A percentile compares a stretch with the other conserved stretches of the same genome.
These are phyloP conservation scores for Trogon surrucura DNA, from an alignment of 2,113 vertebrate species.

Conservation along the genomic window DNA sequence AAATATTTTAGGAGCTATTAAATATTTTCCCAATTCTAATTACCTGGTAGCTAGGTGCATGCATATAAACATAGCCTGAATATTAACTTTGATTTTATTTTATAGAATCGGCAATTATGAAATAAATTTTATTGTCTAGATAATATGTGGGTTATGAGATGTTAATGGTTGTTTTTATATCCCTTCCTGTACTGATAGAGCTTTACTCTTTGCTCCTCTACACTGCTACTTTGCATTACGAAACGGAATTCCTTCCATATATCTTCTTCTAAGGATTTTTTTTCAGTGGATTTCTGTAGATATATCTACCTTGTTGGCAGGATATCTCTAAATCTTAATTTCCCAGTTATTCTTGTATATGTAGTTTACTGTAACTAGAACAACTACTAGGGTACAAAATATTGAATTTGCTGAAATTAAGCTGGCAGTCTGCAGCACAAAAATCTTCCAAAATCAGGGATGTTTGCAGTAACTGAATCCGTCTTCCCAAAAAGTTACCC, in stretches of 20 bases:
- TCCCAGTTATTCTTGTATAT: background rate
- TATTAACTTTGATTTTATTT: background rate
- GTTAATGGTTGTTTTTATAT: background rate
- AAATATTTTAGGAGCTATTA: slow-evolving; percentile 26
- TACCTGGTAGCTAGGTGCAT: background rate
- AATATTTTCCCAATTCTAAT: background rate
- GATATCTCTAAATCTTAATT: background rate
- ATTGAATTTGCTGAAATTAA: background rate
- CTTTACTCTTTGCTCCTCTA: background rate
- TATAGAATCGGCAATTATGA: background rate
- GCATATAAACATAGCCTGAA: background rate
- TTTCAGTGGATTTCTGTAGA: background rate
- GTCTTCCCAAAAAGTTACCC: background rate
- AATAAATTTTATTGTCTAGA: background rate
- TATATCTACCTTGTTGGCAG: background rate
- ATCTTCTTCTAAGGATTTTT: background rate
- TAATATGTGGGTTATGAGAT: background rate
- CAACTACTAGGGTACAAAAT: background rate
- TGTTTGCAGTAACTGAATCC: background rate
- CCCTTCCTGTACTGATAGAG: background rate
- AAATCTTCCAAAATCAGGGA: background rate
- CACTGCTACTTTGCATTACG: background rate
- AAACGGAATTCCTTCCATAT: background rate
- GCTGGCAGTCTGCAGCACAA: background rate
- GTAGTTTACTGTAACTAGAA: background rate